These are phyloP conservation scores for Percopsis omiscomaycus DNA, from an alignment of 2,797 vertebrate species.

Conservation along the genomic window DNA sequence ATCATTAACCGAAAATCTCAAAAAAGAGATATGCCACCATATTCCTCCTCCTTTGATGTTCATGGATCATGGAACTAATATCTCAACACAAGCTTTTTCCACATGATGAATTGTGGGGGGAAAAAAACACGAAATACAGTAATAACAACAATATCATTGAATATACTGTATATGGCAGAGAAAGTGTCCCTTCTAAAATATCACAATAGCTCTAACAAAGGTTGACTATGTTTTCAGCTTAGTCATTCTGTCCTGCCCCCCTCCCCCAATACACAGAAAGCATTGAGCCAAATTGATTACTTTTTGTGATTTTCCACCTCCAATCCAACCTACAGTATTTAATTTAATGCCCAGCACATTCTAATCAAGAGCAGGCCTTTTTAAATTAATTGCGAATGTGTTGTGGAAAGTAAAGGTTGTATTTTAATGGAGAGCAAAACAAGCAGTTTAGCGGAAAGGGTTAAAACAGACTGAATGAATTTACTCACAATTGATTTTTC, in stretches of 20 bases:
- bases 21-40: too few relatives aligned
- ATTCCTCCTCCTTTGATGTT: too few relatives aligned
- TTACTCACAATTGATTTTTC: constrained; percentile 47
- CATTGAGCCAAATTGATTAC: constrained; percentile 45
- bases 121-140: too few relatives aligned
- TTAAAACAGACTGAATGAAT: constrained; percentile 47
- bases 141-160: too few relatives aligned
- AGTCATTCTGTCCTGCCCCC: constrained; percentile 22
- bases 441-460: constrained; percentile 33
- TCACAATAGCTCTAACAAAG: constrained; percentile 33
- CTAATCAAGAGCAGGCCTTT: constrained; percentile 39
- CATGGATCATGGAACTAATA: too few relatives aligned
- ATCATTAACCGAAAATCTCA: too few relatives aligned
- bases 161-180: too few relatives aligned
- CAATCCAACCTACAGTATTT: constrained; percentile 27
- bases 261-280: constrained; percentile 21
- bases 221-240: constrained; percentile 27
- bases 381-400: constrained; percentile 17
- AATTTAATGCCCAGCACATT: constrained; percentile 49
- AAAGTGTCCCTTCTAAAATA: too few relatives aligned
- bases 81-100: too few relatives aligned
- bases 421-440: constrained; percentile 61
- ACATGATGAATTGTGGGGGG: too few relatives aligned
- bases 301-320: constrained; percentile 21
- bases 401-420: constrained; percentile 6